Percentiles rank a stretch among this genome's conserved stretches.
These are phyloP conservation scores for Sarcophaga peregrina DNA, from an alignment of 1,140 invertebrate species.

Conservation along the genomic window DNA sequence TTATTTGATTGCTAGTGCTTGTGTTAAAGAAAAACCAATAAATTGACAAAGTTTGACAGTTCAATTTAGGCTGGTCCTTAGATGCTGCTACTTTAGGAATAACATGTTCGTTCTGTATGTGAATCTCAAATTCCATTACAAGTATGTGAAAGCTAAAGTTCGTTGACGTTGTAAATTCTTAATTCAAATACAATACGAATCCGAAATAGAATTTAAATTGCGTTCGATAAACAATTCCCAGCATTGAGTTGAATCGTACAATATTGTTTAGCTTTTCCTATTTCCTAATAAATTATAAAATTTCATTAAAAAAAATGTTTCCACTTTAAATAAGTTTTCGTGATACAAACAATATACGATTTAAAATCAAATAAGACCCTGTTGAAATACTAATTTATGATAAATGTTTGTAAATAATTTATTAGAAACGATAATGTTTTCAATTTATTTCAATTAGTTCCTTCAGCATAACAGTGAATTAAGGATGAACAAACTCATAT, in stretches of 20 bases:
- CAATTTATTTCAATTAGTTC: too few relatives aligned
- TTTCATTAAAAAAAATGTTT: slow-evolving; percentile 33
- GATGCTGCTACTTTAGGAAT: background rate
- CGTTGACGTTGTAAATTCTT: slow-evolving; percentile 17
- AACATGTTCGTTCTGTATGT: slow-evolving; percentile 1
- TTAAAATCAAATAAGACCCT: background rate
- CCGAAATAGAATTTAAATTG: background rate
- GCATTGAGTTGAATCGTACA: background rate
- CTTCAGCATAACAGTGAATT: too few relatives aligned
- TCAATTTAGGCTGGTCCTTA: slow-evolving; percentile 40
- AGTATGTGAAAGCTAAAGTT: slow-evolving; percentile 16
- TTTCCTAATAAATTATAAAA: slow-evolving; percentile 26
- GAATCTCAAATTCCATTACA: slow-evolving; percentile 1
- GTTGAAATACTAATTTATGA: too few relatives aligned
- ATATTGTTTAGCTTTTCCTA: slow-evolving; percentile 1
- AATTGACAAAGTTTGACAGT: slow-evolving; percentile 44
- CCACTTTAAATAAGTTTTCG: background rate
- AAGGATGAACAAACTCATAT: too few relatives aligned
- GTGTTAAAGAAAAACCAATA: slow-evolving; percentile 42
- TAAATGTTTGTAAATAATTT: too few relatives aligned
- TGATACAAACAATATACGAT: background rate
- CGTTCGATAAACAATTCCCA: slow-evolving; percentile 12
- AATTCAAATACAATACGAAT: background rate
- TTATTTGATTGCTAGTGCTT: slow-evolving; percentile 32
- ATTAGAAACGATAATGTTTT: too few relatives aligned